Evolutionary conservation across 2,113 vertebrate species (phyloP), one percentile per base, ranked within the genome.

Genomic region (Reinhardtius hippoglossoides): DNA sequence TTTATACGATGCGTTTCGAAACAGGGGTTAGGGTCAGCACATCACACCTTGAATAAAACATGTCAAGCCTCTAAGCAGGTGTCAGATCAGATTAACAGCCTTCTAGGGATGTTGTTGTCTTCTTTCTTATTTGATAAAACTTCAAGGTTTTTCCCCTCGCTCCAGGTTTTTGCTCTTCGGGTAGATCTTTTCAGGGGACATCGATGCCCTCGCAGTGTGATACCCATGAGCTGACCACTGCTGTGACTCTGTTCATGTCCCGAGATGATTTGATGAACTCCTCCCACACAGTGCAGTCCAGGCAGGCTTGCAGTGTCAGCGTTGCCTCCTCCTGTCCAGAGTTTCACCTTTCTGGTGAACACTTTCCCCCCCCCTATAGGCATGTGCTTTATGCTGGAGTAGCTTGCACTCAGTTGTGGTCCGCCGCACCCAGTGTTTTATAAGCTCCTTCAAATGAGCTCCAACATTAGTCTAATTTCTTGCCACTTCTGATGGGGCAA

Each of bases 41-140:
- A 35, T 61, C 27, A 15, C n/a, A 42, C 18, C 20, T 42, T 62
- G 60, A 42, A 62, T 62, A 40, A 62, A 62, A 62, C 37, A 42
- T 9, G 8, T 15, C 7, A 23, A 9, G 21, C 20, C 37, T 35
- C 35, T 62, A 20, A 23, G 60, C 20, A 9, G 13, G 37, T 42
- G 37, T 20, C 60, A 14, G 20, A 9, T 62, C 5, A 37, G 59
- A 40, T 62, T 6, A 20, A 8, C 20, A 50, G 4, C 48, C 48
- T 2, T 20, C 48, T 20, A 9, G 40, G 40, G 12, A 18, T 5
- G 15, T 16, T n/a, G 48, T 50, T 50, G 13, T 48, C 18, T 48
- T 48, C 44, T 54, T 9, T 5, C 3, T 7, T 4, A 10, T 9
- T n/a, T 54, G 14, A 54, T n/a, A 8, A n/a, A 9, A 54, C 50